Evolutionary conservation across 2,113 vertebrate species (phyloP), one percentile per base, ranked within the genome.

Genomic region (Hemibagrus wyckioides): DNA sequence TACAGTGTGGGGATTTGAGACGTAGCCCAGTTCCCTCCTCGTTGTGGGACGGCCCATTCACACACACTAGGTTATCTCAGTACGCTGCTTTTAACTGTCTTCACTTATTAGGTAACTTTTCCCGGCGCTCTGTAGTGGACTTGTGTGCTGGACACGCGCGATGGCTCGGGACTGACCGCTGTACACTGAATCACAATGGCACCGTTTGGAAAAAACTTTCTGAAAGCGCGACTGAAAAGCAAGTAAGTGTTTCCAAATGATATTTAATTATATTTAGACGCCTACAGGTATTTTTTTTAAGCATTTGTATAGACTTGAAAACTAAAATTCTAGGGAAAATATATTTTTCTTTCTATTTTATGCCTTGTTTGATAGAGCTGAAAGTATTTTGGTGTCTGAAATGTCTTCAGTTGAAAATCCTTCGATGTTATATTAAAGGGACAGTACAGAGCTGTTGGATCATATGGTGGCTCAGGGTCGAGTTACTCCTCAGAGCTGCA

Each of bases 211-310:
- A 97, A 94, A 94, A 96, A 96, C 92, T 96, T 98, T 91, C 92
- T 99, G 65, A 99, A 97, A 95, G 94, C 97, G 48, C 95, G 97
- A 23, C 95, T 96, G 93, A 99, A 97, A 94, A 97, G 92, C 95
- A 98, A 97, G 98, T 99, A 96, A 86, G 84, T 1, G 14, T 39
- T 83, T 79, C 69, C 54, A 41, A 81, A 39, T 6, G 8, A 36
- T 1, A 6, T 17, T 41, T 56, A 0, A 36, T 30, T 17, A 30
- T 67, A n/a, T 79, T 17, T 17, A 33, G 3, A 14, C 2, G 5
- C 6, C 15, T 52, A 3, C 25, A 15, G 15, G 28, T 19, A 4
- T 17, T 57, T 6, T 57, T 23, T 56, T 21, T 11, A 75, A 28
- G 28, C 4, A 28, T 5, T 28, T 75, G 13, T 76, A 48, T 48